phyloP scores from a whole-genome alignment of 2,888 invertebrate genomes.

The Mythimna loreyi region DNA sequence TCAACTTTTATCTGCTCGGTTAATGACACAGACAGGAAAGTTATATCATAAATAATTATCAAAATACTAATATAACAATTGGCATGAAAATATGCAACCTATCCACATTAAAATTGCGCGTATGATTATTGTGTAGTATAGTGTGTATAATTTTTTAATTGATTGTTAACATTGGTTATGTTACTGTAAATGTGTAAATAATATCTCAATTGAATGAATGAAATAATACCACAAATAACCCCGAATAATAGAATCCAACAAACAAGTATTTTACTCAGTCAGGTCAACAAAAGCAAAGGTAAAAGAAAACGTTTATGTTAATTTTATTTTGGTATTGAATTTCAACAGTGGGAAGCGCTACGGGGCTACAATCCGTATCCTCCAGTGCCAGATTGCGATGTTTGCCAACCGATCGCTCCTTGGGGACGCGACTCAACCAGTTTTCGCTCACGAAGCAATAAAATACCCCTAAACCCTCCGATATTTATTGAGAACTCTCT shows the following conservation, averaged over 20 bases:
- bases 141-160: no score
- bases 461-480: constrained; percentile 80
- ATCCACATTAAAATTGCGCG: no score
- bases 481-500: constrained; percentile 77
- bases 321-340: constrained; percentile 62
- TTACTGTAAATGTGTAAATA: no score
- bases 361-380: constrained; percentile 68
- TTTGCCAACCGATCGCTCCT: constrained; percentile 88
- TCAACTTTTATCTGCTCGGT: neutral
- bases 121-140: no score
- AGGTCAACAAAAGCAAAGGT: constrained; percentile 13
- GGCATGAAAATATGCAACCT: no score
- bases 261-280: neutral
- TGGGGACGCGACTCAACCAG: constrained; percentile 80
- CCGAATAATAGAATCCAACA: neutral
- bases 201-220: no score
- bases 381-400: constrained; percentile 77
- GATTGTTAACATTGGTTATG: no score
- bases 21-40: neutral
- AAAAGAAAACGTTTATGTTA: constrained; percentile 57
- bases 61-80: no score
- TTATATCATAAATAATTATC: neutral
- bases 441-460: constrained; percentile 81
- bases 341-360: constrained; percentile 49
- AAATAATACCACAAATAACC: no score